Conservation (phyloP, 2,797 vertebrate species). For the Schizopygopsis pylzovi region DNA sequence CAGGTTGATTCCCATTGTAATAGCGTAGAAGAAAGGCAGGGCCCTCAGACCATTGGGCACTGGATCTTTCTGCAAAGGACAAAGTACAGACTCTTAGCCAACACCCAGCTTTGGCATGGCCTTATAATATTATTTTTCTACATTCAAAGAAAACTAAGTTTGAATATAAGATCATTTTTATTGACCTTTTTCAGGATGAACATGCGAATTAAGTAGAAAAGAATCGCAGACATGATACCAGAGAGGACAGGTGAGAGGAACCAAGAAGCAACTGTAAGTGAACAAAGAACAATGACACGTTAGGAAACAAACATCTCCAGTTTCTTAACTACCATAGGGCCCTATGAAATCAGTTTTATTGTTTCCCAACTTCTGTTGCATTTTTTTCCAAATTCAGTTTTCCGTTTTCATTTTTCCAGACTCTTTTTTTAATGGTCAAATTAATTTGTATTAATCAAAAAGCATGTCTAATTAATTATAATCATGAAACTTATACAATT, state of each 20-base stretch:
- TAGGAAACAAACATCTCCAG: neutral
- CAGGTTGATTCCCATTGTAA: constrained; percentile 92
- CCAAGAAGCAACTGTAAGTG: constrained; percentile 90
- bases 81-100: constrained; percentile 40
- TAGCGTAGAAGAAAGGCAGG: constrained; percentile 92
- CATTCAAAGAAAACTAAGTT: neutral
- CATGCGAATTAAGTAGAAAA: constrained; percentile 90
- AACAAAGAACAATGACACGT: constrained; percentile 1
- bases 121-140: neutral
- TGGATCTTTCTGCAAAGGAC: constrained; percentile 84
- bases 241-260: constrained; percentile 96
- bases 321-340: neutral
- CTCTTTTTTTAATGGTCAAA: too few species aligned
- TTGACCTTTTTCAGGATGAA: constrained; percentile 95
- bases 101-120: neutral
- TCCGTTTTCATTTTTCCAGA: too few species aligned
- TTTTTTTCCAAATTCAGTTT: too few species aligned
- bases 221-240: constrained; percentile 90
- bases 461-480: too few species aligned
- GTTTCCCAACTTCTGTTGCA: too few species aligned
- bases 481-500: too few species aligned
- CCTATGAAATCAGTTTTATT: too few species aligned
- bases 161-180: neutral
- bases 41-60: constrained; percentile 94
- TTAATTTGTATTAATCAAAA: too few species aligned